Percentiles rank a stretch among this genome's conserved stretches.
phyloP scores from a whole-genome alignment of 2,888 invertebrate genomes.

The Tenodera sinensis region DNA sequence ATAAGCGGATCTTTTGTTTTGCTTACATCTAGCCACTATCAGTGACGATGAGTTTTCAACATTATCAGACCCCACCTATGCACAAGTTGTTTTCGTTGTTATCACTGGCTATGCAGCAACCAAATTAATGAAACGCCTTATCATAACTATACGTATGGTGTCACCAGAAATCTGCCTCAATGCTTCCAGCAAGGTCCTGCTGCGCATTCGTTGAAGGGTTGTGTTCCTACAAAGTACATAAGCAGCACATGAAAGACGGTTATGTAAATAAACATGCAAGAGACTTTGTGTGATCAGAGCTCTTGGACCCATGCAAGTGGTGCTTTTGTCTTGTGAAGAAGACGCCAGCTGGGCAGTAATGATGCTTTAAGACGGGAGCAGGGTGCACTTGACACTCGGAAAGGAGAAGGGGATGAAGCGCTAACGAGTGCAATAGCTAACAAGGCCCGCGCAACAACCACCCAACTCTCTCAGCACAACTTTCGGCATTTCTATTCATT shows the following conservation, averaged over 20 bases:
- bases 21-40: no score
- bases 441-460: neutral
- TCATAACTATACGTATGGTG: no score
- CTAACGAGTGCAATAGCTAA: neutral
- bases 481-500: neutral
- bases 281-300: neutral
- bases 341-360: neutral
- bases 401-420: neutral
- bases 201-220: no score
- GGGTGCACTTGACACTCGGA: neutral
- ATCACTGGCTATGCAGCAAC: no score
- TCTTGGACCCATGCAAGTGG: neutral
- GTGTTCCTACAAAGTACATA: no score
- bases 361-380: neutral
- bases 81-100: no score
- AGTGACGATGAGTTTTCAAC: no score
- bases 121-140: no score
- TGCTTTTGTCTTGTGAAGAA: neutral
- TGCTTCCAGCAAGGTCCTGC: no score
- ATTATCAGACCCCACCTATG: no score
- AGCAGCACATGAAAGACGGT: neutral
- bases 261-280: neutral
- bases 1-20: no score
- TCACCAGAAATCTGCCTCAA: no score
- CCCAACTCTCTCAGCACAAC: neutral